A percentile compares a stretch with the other conserved stretches of the same genome.
Evolutionary conservation across 2,888 invertebrate genomes (phyloP).

Genomic region (Himalopsyche kuldschensis): DNA sequence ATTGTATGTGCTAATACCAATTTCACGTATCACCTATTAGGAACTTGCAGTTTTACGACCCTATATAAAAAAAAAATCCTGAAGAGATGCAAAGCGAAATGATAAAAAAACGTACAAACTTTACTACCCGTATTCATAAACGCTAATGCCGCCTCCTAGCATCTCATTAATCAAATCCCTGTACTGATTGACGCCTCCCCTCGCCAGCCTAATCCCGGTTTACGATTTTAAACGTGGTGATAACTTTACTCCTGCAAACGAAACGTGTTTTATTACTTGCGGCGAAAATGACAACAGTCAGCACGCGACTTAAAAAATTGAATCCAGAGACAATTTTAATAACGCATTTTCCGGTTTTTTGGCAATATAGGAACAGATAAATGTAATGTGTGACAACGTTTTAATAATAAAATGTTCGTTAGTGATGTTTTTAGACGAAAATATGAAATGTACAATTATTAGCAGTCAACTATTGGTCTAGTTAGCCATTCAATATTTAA

Average conservation of each 20-base stretch:
- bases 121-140: neutral
- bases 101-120: neutral
- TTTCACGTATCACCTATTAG: neutral
- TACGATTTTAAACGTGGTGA: conserved; percentile 30
- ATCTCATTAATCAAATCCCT: conserved; percentile 29
- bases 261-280: neutral
- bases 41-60: neutral
- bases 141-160: neutral
- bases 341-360: no score
- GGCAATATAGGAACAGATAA: no score
- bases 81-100: neutral
- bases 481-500: no score
- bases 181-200: conserved; percentile 24
- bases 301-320: neutral
- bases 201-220: conserved; percentile 23
- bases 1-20: neutral
- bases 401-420: no score
- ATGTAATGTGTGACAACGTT: no score
- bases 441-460: no score
- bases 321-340: no score
- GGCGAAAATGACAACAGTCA: neutral
- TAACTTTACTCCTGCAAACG: conserved; percentile 13
- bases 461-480: no score
- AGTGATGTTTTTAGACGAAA: no score
- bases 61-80: neutral